A percentile compares a stretch with the other conserved stretches of the same genome.
phyloP scores from a whole-genome alignment of 2,888 invertebrate species.

The Eledone cirrhosa region DNA sequence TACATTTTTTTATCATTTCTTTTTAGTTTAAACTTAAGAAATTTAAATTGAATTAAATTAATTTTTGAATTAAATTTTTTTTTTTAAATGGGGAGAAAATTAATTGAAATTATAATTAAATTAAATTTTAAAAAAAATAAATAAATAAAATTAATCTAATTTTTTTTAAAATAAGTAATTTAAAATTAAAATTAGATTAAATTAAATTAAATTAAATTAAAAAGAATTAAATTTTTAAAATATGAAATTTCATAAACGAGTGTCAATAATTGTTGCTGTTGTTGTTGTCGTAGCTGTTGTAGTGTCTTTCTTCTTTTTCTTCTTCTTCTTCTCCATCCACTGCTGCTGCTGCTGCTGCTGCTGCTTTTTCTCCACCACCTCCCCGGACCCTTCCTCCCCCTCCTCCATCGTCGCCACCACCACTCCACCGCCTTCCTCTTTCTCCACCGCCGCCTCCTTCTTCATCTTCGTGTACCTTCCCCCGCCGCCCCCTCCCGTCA shows the following conservation, averaged over 20 bases:
- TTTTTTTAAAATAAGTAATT: too few species aligned
- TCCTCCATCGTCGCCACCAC: neutral
- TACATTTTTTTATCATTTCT: too few species aligned
- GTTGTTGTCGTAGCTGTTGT: neutral
- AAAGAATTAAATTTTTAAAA: too few species aligned
- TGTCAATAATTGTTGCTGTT: neutral
- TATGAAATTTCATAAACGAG: constrained; percentile 24
- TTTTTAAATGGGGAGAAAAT: too few species aligned
- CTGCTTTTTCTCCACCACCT: neutral
- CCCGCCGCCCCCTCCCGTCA: neutral
- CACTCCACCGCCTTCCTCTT: neutral
- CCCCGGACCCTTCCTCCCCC: neutral
- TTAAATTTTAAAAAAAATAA: too few species aligned
- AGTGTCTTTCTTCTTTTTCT: neutral
- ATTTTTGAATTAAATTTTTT: too few species aligned
- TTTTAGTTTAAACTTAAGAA: too few species aligned
- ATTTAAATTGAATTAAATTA: too few species aligned
- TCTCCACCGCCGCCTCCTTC: neutral
- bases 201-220: too few species aligned
- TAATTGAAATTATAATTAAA: too few species aligned
- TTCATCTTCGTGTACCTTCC: neutral
- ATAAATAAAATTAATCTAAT: too few species aligned
- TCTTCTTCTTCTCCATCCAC: neutral
- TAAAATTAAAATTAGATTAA: too few species aligned
- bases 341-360: neutral